A percentile compares a stretch with the other conserved stretches of the same genome.
Evolutionary conservation across 2,888 invertebrate species (phyloP).

Genomic region (Miltochrista miniata): DNA sequence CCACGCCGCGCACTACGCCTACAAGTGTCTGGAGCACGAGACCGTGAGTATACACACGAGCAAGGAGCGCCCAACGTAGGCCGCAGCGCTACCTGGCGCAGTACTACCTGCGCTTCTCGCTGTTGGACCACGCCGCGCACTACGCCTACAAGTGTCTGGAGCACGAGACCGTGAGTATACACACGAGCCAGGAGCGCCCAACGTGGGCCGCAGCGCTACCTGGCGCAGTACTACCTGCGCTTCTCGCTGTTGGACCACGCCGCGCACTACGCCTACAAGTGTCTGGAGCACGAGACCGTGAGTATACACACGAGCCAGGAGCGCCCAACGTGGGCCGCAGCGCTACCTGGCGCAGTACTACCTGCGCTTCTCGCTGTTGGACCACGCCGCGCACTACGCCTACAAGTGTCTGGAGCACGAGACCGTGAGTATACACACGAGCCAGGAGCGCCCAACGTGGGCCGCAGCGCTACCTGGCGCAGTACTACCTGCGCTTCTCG

Average conservation of each 20-base stretch:
- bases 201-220: slow-evolving; percentile 89
- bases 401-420: slow-evolving; percentile 97
- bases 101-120: slow-evolving; percentile 91
- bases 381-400: slow-evolving; percentile 95
- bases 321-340: slow-evolving; percentile 86
- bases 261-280: slow-evolving; percentile 96
- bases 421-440: slow-evolving; percentile 86
- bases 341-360: slow-evolving; percentile 96
- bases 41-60: slow-evolving; percentile 87
- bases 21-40: slow-evolving; percentile 96
- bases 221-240: slow-evolving; percentile 95
- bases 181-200: slow-evolving; percentile 88
- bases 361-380: slow-evolving; percentile 90
- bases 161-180: slow-evolving; percentile 89
- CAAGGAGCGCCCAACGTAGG: slow-evolving; percentile 87
- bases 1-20: slow-evolving; percentile 95
- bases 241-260: slow-evolving; percentile 94
- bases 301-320: slow-evolving; percentile 94
- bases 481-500: slow-evolving; percentile 92
- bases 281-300: slow-evolving; percentile 96
- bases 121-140: slow-evolving; percentile 94
- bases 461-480: slow-evolving; percentile 94
- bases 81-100: slow-evolving; percentile 95
- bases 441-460: slow-evolving; percentile 88
- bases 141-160: slow-evolving; percentile 98